Base-by-base conservation (phyloP, 2,888 invertebrate species). In the Orthosia gothica region DNA sequence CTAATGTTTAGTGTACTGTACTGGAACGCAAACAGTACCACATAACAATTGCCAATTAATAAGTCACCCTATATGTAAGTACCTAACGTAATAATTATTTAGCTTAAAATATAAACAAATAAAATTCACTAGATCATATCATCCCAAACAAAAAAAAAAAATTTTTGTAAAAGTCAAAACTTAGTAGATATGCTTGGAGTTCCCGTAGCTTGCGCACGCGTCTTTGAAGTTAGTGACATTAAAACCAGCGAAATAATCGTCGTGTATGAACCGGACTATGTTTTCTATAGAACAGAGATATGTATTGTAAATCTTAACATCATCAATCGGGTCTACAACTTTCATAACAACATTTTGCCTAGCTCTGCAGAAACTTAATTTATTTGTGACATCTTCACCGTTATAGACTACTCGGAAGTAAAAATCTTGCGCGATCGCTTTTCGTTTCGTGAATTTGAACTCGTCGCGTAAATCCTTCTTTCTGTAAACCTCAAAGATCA, bases 151-250 rank as follows among this genome's bases (percentile, higher is more conserved):
- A 76, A 77, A 81, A 66, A 79, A 78, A 70, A 67, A 80, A 85
- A 74, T 63, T 62, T 52, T 57, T 49, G 2, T 55, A 59, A 52
- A 64, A 23, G 1, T 79, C 55, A 69, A 70, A 76, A 50, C n/a
- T 26, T 54, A 89, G 89, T 90, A 91, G 73, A 89, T 85, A 73
- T 89, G 92, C 83, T 94, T 94, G 18, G 85, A 87, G 54, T 85
- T 91, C 0, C 93, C 93, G 70, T 95, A 96, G 40, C 95, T 92
- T 0, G 97, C 95, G 82, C 98, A 98, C 0, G 98, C 99, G 89
- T 99, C 98, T 93, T 98, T 98, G 91, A 98, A 99, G 93, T 99
- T 99, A 18, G 98, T 98, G n/a, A 98, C 98, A 92, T 99, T 99
- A 87, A 99, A 97, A 69, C 97, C 97, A 18, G 97, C 95, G 90